These are phyloP conservation scores for Xenops minutus DNA, from an alignment of 2,797 vertebrate species.

Conservation along the genomic window DNA sequence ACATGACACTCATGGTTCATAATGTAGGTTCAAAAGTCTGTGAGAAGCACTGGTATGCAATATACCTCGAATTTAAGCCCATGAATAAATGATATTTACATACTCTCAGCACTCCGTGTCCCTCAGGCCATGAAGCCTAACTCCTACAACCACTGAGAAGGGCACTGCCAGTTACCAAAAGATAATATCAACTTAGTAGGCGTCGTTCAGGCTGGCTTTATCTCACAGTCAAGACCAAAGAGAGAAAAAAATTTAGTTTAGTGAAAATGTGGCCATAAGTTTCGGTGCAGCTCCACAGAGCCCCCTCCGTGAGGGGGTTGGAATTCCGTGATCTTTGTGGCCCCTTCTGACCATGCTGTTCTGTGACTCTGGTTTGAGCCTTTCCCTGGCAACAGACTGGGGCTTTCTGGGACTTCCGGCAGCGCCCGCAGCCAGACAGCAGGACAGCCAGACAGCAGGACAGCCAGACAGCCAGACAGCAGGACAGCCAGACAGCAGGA, in stretches of 20 bases:
- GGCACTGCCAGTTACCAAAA: background rate
- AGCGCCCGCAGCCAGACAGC: no score
- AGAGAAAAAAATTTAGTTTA: background rate
- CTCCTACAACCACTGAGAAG: background rate
- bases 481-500: no score
- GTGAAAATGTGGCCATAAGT: fast-evolving
- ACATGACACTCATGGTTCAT: background rate
- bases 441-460: background rate
- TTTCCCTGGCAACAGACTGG: background rate
- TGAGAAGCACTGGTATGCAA: background rate
- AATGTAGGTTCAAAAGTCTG: background rate
- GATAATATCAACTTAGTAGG: background rate
- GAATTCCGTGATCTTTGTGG: background rate
- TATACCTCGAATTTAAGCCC: background rate
- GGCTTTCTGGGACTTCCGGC: background rate
- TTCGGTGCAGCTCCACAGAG: background rate
- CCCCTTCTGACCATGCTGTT: background rate
- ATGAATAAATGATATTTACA: background rate
- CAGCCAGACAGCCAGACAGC: no score
- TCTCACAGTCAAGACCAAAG: background rate
- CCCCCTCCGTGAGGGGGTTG: no score
- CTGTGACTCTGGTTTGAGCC: background rate
- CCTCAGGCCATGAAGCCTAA: background rate
- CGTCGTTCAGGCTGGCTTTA: background rate
- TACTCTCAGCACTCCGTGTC: background rate